These are phyloP conservation scores for Cremastinae sp. DNA, from an alignment of 2,888 invertebrate species.

Conservation along the genomic window DNA sequence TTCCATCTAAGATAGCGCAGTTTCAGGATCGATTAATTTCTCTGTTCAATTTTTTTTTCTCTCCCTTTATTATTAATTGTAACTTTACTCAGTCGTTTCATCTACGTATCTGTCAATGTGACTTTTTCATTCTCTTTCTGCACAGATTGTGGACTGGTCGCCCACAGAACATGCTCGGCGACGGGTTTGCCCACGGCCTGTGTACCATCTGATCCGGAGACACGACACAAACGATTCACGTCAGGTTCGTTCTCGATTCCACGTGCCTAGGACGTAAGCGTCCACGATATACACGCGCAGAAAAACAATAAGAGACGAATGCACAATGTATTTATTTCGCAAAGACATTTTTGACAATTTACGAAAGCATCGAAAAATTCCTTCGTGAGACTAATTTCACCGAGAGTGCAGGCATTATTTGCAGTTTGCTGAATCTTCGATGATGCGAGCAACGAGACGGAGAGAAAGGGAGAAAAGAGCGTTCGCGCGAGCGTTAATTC, in stretches of 20 bases:
- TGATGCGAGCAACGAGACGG: slow-evolving; percentile 28
- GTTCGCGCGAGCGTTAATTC: slow-evolving; percentile 59
- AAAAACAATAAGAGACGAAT: too few relatives aligned
- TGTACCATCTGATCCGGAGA: slow-evolving; percentile 77
- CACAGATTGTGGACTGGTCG: slow-evolving; percentile 86
- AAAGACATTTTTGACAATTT: too few relatives aligned
- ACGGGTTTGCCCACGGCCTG: slow-evolving; percentile 83
- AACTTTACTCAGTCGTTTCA: neutral
- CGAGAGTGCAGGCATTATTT: slow-evolving; percentile 51
- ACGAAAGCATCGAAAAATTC: too few relatives aligned
- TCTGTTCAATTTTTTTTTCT: slow-evolving; percentile 30
- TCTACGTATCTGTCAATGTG: slow-evolving; percentile 19
- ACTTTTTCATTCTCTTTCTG: slow-evolving; percentile 53
- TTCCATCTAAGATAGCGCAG: slow-evolving; percentile 21
- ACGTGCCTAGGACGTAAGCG: neutral
- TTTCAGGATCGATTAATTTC: slow-evolving; percentile 39
- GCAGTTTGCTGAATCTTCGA: slow-evolving; percentile 30
- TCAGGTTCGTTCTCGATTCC: slow-evolving; percentile 71
- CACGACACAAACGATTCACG: slow-evolving; percentile 73
- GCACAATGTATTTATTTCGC: too few relatives aligned
- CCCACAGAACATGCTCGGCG: slow-evolving; percentile 86
- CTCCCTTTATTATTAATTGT: slow-evolving; percentile 20
- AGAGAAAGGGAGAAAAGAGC: slow-evolving; percentile 37
- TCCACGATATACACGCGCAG: too few relatives aligned
- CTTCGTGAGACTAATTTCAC: too few relatives aligned